Evolutionary conservation across 2,888 invertebrate species (phyloP), one percentile per base, ranked within the genome.

Genomic region (Strigamia transsilvanica): DNA sequence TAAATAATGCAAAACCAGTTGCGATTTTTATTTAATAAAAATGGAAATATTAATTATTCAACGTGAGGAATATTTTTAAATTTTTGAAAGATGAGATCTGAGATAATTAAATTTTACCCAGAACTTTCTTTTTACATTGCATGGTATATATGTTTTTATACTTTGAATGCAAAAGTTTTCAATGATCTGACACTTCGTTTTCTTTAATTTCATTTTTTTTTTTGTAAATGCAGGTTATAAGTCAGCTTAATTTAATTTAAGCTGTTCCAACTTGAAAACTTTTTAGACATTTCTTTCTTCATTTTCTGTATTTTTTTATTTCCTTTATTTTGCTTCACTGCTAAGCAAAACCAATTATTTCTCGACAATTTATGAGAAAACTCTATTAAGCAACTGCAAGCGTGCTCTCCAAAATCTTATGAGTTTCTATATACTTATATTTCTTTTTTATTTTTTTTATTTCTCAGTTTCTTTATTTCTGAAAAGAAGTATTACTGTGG

Each of bases 141-240:
- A 3, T 27, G 27, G 27, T 38, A 10, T 9, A 38, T 38, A 5
- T 38, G 4, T 38, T 38, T 38, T 38, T 5, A 38, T 38, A 38
- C 6, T 18, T 56, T 56, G 56, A 56, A 56, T 18, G 21, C 18
- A 56, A 18, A 56, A 56, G 56, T 56, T 56, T 46, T 18, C 56
- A 56, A 56, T 56, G n/a, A 18, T 56, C 21, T 56, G 56, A 56
- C 56, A 56, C 56, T 56, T 56, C 18, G 56, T 56, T 56, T 56
- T 56, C 56, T 56, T n/a, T 56, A 56, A 56, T 56, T 56, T 56
- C 56, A 56, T 56, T 56, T 56, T 56, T 56, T 56, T 56, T 46
- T 4, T 18, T 56, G n/a, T 56, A n/a, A 18, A 18, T 56, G 15
- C 56, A 9, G 56, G 21, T 56, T 56, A 21, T 56, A 56, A 56